Evolutionary conservation across 2,888 invertebrate species (phyloP).

Genomic region (Heliconius aoede): DNA sequence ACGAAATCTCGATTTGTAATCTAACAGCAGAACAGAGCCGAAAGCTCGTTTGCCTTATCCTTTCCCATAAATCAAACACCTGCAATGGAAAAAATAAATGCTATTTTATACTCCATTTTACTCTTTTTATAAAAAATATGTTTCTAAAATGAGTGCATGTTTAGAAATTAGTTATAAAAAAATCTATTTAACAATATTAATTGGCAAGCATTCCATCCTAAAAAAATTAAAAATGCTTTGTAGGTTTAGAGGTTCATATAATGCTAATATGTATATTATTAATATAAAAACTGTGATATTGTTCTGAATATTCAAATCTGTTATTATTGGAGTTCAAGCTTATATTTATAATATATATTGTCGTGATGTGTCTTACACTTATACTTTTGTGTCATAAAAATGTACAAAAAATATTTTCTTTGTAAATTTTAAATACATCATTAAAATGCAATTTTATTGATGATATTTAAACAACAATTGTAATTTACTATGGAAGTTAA

Average conservation of each 20-base stretch:
- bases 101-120: not conserved
- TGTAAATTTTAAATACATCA: not conserved
- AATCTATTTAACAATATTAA: not conserved
- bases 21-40: slow-evolving; percentile 72
- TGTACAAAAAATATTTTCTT: not conserved
- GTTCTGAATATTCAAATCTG: slow-evolving; percentile 6
- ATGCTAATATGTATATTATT: slow-evolving; percentile 6
- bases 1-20: slow-evolving; percentile 73
- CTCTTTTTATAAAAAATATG: not conserved
- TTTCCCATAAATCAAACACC: not conserved
- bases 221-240: not conserved
- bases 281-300: slow-evolving; percentile 33
- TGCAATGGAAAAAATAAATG: not conserved
- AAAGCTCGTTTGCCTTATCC: too few species aligned
- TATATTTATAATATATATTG: not conserved
- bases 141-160: too few species aligned
- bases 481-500: not conserved
- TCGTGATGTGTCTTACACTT: not conserved
- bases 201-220: slow-evolving; percentile 19
- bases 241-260: not conserved
- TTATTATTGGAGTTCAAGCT: not conserved
- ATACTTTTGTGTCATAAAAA: slow-evolving; percentile 4
- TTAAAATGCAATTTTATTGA: slow-evolving; percentile 6
- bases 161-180: not conserved
- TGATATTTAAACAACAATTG: not conserved